These are phyloP conservation scores for Hipparchia sbordonii DNA, from an alignment of 2,888 invertebrate genomes.

Conservation along the genomic window DNA sequence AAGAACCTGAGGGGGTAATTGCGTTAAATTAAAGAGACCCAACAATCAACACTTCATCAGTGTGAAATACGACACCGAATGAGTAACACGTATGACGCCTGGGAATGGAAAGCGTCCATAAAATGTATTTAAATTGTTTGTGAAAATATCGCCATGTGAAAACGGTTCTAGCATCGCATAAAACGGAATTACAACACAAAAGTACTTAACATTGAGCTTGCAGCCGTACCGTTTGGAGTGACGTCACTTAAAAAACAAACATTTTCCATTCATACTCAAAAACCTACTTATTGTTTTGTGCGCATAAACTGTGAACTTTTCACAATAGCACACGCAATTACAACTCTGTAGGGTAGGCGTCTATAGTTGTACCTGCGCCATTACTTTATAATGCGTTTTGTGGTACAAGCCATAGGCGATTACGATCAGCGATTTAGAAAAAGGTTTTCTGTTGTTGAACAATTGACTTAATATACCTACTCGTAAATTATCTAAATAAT, in stretches of 20 bases:
- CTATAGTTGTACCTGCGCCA: conserved; percentile 34
- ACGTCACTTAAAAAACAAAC: conserved; percentile 21
- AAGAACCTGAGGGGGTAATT: no score
- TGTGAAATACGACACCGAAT: no score
- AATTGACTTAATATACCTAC: no score
- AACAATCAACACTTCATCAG: no score
- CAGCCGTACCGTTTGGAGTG: conserved; percentile 13
- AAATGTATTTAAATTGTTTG: background rate
- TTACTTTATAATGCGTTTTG: conserved; percentile 39
- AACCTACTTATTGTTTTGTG: conserved; percentile 39
- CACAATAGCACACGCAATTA: conserved; percentile 46
- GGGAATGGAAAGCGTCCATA: no score
- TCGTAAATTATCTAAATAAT: no score
- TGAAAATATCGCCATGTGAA: background rate
- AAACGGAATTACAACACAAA: conserved; percentile 15
- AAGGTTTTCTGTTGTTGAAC: no score
- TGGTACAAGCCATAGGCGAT: conserved; percentile 23
- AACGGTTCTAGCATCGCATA: conserved; percentile 4
- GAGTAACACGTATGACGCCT: no score
- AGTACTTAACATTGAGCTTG: conserved; percentile 13
- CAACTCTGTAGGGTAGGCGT: conserved; percentile 39
- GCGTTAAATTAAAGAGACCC: no score
- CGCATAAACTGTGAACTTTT: conserved; percentile 33
- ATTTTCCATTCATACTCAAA: conserved; percentile 33
- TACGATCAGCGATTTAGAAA: background rate